Percentiles rank a stretch among this genome's conserved stretches.
These are phyloP conservation scores for Ptychochromis oligacanthus DNA, from an alignment of 2,113 vertebrate genomes.

Conservation along the genomic window DNA sequence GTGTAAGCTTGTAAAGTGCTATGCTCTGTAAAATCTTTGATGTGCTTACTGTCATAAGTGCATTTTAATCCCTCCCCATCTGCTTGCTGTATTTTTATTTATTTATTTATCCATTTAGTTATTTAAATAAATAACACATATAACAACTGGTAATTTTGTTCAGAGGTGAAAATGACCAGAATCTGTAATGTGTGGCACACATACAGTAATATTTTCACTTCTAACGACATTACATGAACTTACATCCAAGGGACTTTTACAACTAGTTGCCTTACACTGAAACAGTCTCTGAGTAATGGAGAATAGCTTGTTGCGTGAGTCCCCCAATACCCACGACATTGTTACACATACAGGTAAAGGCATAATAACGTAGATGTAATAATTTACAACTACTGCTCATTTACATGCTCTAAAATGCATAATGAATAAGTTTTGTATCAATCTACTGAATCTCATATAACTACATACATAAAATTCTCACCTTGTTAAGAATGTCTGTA, in stretches of 20 bases:
- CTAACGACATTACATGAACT: background rate
- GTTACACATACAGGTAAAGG: background rate
- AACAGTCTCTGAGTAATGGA: background rate
- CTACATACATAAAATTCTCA: background rate
- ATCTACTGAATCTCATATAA: too few species aligned
- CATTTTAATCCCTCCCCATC: conserved; percentile 56
- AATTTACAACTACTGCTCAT: background rate
- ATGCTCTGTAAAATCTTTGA: conserved; percentile 61
- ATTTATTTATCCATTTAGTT: conserved; percentile 30
- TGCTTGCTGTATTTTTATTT: conserved; percentile 32
- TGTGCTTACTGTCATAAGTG: conserved; percentile 57
- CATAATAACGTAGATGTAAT: background rate
- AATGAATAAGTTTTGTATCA: background rate
- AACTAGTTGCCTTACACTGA: background rate
- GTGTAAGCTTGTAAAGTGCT: conserved; percentile 53
- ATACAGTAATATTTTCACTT: background rate
- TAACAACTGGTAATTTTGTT: too few species aligned
- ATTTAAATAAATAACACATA: conserved; percentile 40
- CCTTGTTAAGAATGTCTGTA: background rate
- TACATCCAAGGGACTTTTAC: background rate
- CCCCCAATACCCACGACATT: background rate
- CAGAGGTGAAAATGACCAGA: background rate
- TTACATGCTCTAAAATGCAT: background rate
- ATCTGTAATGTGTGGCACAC: background rate
- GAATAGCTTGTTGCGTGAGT: background rate